Evolutionary conservation across 2,797 vertebrate species (phyloP).

Genomic region (Phyllotis vaccarum): DNA sequence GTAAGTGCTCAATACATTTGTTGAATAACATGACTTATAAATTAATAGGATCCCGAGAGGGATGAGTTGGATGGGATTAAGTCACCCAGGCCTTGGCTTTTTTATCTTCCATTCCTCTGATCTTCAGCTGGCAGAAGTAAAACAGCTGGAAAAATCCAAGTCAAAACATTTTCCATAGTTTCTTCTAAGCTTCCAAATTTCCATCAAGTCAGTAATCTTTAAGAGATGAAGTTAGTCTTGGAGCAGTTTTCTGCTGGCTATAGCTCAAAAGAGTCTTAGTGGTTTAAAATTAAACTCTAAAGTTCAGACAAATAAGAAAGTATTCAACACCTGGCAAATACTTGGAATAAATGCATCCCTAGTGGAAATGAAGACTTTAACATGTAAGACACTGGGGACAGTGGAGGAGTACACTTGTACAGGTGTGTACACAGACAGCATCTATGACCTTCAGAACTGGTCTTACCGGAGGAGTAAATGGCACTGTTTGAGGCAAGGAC

Average conservation of each 20-base stretch:
- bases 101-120: constrained; percentile 73
- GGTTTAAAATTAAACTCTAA: constrained; percentile 68
- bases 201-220: constrained; percentile 78
- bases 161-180: constrained; percentile 78
- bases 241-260: constrained; percentile 72
- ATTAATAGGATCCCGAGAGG: constrained; percentile 60
- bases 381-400: background rate
- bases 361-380: constrained; percentile 42
- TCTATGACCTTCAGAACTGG: background rate
- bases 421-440: background rate
- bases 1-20: constrained; percentile 60
- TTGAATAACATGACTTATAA: constrained; percentile 65
- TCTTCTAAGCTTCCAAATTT: constrained; percentile 77
- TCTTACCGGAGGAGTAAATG: background rate
- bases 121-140: constrained; percentile 76
- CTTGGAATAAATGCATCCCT: background rate
- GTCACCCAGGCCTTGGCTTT: constrained; percentile 71
- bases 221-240: constrained; percentile 80
- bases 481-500: no score
- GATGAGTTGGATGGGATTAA: constrained; percentile 65
- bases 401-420: background rate
- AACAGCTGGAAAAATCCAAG: constrained; percentile 76
- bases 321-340: constrained; percentile 50
- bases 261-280: constrained; percentile 73
- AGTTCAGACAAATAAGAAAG: constrained; percentile 65